Evolutionary conservation across 2,888 invertebrate genomes (phyloP), one percentile per base, ranked within the genome.

Genomic region (Caenorhabditis drosophilae): DNA sequence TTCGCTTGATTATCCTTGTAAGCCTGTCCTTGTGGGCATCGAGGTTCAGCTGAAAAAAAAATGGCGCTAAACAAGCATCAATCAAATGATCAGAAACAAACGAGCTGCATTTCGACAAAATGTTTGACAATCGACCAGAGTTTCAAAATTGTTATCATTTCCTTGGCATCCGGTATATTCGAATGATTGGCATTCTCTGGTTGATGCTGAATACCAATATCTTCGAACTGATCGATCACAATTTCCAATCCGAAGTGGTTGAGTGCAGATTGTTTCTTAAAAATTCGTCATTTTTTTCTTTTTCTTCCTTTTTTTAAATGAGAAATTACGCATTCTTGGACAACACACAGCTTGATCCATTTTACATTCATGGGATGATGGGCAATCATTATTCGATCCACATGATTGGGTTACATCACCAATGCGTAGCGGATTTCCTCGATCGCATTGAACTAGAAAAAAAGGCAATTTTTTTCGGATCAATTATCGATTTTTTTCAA

Each of bases 121-220:
- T 0, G 71, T 78, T 44, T 73, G 75, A 46, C 79, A 79, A 38
- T 74, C 75, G 22, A 78, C 66, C 1, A 71, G 70, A 1, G 73
- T 77, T 46, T 71, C 73, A 40, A 79, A 79, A 63, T 79, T 79
- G 58, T 79, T 79, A 56, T 76, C 76, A 48, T 79, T 79, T 40
- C 79, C 78, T 35, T 76, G 76, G 42, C 79, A 79, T n/a, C 77
- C 75, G 22, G 77, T 77, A 50, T 75, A 79, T 27, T 73, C 71
- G 56, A 79, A 79, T 3, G 69, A 73, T 41, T 78, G 76, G 20
- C 79, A 79, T 50, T 75, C 77, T 18, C 76, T 53, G 0, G 79
- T 78, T 1, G 70, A 51, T 1, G 75, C 74, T 18, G 73, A 74
- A 67, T 76, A 77, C 75, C 75, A 77, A 38, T 72, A 77, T 2